Base-by-base conservation (phyloP, 2,113 vertebrate species). In the Muntiacus reevesi region DNA sequence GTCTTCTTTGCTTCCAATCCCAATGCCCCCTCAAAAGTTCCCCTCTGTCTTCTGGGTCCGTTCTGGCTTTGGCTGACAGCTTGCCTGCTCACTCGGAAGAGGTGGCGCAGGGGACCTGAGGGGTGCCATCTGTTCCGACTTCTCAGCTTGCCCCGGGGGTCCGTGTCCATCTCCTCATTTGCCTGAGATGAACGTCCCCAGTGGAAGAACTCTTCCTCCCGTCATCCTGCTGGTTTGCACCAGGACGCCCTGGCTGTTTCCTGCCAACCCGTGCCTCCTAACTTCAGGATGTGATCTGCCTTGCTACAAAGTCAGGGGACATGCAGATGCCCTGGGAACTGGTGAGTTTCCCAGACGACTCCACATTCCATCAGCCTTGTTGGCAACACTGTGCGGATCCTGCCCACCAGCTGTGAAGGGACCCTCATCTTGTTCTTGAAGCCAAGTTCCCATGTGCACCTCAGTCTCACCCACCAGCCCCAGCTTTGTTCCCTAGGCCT, bases 141-240 rank as follows among this genome's bases (percentile, higher is more conserved):
- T 47, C 81, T n/a, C 1, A 0, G 17, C 1, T 19, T 0, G 11
- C 8, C 1, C 62, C n/a, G 47, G 7, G 78, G 45, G 21, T 89
- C 1, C 1, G 0, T 43, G 23, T 57, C 7, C 13, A 0, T 7
- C 36, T 87, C 86, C 10, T 82, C 7, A 0, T 83, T 25, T 30
- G 84, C 50, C 88, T 71, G 12, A 15, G 62, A 40, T 81, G 74
- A 67, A 33, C 17, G 0, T 89, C 43, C 94, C 36, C 23, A 78
- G 60, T 85, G 55, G 7, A 45, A 1, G 6, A 45, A 1, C 89
- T 59, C 89, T 59, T 88, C 33, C 6, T 88, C 27, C 12, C 11
- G 2, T 81, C 74, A 2, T 11, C 33, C 47, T 82, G 28, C 87
- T 91, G 45, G 7, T 45, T 71, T 36, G 30, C 17, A n/a, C 7